These are phyloP conservation scores for Tetheella fluctuosa DNA, from an alignment of 2,888 invertebrate genomes.

Conservation along the genomic window DNA sequence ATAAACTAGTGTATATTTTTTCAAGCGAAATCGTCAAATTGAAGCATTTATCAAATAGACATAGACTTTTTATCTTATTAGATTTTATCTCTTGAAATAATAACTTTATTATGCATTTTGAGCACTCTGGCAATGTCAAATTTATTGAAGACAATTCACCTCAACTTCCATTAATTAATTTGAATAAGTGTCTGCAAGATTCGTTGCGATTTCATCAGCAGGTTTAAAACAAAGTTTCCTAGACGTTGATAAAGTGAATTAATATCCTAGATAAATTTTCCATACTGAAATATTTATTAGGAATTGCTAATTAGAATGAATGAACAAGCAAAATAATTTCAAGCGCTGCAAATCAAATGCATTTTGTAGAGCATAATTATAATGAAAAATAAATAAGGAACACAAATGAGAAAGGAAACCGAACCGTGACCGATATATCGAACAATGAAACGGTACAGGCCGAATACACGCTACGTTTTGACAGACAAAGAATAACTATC, in stretches of 20 bases:
- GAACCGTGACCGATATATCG: constrained; percentile 48
- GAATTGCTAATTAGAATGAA: neutral
- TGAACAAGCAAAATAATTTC: no score
- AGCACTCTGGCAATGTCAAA: no score
- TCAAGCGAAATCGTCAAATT: no score
- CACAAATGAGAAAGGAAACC: constrained; percentile 42
- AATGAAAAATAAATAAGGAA: constrained; percentile 34
- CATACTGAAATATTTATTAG: neutral
- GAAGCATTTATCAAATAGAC: no score
- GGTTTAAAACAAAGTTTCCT: neutral
- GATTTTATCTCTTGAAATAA: no score
- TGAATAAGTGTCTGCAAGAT: no score
- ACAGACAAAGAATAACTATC: constrained; percentile 33
- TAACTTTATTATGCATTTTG: no score
- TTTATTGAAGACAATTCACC: no score
- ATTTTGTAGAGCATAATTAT: constrained; percentile 1
- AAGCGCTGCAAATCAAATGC: neutral
- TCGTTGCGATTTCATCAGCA: neutral
- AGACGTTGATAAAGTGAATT: no score
- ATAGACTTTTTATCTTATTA: no score
- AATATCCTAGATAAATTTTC: neutral
- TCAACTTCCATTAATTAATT: no score
- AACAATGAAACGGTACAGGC: constrained; percentile 46
- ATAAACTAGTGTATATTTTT: neutral
- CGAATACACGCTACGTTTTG: constrained; percentile 44